Base-by-base conservation (phyloP, 2,113 vertebrate species). In the Zapornia atra region DNA sequence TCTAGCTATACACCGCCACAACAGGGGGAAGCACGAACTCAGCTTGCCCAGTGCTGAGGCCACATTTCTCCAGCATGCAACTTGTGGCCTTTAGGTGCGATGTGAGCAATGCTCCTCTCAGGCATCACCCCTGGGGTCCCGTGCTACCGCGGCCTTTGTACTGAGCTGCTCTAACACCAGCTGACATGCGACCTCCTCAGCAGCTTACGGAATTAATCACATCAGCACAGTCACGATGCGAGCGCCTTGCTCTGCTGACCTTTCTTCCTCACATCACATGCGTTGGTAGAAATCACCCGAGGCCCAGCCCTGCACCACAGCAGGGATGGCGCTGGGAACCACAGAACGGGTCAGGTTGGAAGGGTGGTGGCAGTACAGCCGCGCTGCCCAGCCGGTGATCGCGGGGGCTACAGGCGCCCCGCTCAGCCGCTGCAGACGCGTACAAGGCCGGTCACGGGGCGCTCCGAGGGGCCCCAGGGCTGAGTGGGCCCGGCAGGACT, bases 141-240 rank as follows among this genome's bases (percentile, higher is more conserved):
- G 3, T 4, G 34, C n/a, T 10, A 3, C 57, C 3, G 31, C 0
- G 26, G 40, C 42, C 77, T 63, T 44, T 9, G 1, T 9, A 1
- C 46, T 5, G 31, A 0, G 6, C 20, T 6, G 82, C 73, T 12
- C 21, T 12, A 7, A 11, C 4, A 9, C 18, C 1, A 5, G 53
- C 33, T 1, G 13, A 15, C 70, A n/a, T 0, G 1, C 13, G 2
- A 6, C 15, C 71, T 56, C 3, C 1, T 2, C 15, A 10, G n/a
- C 60, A 31, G n/a, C 29, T 22, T 7, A 22, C 15, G 0, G 2
- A 10, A 0, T 2, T 9, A n/a, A 59, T 2, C 2, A n/a, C 38
- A 8, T 20, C 6, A 9, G 24, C 29, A 12, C 1, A 4, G 6
- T 9, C 8, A 11, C 0, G 3, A 20, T 1, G 34, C 0, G 26